Evolutionary conservation across 2,113 vertebrate genomes (phyloP).

Genomic region (Furnarius figulus): DNA sequence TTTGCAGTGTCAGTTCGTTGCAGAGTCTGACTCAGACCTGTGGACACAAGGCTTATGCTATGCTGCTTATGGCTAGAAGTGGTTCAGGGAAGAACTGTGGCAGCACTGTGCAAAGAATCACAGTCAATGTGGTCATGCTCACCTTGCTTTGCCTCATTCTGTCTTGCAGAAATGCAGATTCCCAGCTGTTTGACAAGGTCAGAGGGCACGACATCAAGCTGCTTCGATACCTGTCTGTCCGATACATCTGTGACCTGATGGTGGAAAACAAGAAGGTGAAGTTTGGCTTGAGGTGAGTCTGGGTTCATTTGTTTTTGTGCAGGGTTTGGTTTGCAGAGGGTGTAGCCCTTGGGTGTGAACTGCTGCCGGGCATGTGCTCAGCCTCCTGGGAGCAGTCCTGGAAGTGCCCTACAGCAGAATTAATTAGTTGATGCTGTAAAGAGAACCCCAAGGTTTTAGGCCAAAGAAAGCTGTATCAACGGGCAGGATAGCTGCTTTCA

Average conservation of each 20-base stretch:
- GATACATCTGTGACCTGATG: constrained; percentile 98
- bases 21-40: neutral
- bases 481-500: neutral
- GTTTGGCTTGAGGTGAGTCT: constrained; percentile 96
- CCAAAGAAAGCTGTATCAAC: neutral
- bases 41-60: neutral
- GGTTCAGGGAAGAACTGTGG: neutral
- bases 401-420: neutral
- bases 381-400: neutral
- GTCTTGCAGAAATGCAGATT: constrained; percentile 88
- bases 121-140: neutral
- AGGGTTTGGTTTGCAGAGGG: neutral
- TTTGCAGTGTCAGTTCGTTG: neutral
- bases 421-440: neutral
- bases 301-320: neutral
- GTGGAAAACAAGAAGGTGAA: constrained; percentile 99
- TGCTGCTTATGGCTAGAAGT: neutral
- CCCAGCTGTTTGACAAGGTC: constrained; percentile 96
- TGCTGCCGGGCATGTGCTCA: neutral
- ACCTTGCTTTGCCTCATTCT: neutral
- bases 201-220: constrained; percentile 95
- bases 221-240: constrained; percentile 92
- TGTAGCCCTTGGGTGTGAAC: neutral
- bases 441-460: neutral
- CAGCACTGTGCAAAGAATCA: neutral